Evolutionary conservation across 2,113 vertebrate species (phyloP), one percentile per base, ranked within the genome.

Genomic region (Micronisus gabar): DNA sequence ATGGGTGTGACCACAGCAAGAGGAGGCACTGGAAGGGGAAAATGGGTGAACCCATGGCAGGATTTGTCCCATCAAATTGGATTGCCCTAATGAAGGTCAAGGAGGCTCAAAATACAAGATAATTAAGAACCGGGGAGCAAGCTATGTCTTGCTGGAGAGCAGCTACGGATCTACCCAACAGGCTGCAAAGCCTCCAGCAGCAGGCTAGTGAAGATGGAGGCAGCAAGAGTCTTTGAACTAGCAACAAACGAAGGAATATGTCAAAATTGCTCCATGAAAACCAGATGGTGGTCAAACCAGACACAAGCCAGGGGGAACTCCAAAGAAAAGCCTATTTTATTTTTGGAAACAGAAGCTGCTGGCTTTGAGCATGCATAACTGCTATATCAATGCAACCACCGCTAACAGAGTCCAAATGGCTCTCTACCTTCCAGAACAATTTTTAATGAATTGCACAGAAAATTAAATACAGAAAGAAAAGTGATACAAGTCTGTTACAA

Each of bases 261-360:
- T 55, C 47, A 56, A 32, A 75, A 63, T 1, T 17, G 50, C 76
- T 93, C 63, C 93, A 90, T 55, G 93, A 73, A 8, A 93, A 94
- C 48, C 92, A 95, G 63, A 78, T 86, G 92, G 65, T 68, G 92
- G 75, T 15, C 79, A 81, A 76, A 91, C 5, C 58, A 85, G 45
- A 65, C 2, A 1, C 84, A 25, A 66, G 27, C 2, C 76, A 81
- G 83, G 70, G 68, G 87, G 36, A 91, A 63, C 38, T 90, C 80
- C 47, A 10, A 27, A 67, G 81, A 50, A 90, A 73, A 86, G 85
- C 15, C 8, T 6, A 1, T 17, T 80, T 96, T 93, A 85, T 90
- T 96, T 79, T 55, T 61, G 85, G 87, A 70, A 93, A 72, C 4
- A 26, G 95, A 93, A 95, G 87, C 87, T 32, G 86, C 86, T 26